Base-by-base conservation (phyloP, 2,888 invertebrate species). In the Caenorhabditis angaria region DNA sequence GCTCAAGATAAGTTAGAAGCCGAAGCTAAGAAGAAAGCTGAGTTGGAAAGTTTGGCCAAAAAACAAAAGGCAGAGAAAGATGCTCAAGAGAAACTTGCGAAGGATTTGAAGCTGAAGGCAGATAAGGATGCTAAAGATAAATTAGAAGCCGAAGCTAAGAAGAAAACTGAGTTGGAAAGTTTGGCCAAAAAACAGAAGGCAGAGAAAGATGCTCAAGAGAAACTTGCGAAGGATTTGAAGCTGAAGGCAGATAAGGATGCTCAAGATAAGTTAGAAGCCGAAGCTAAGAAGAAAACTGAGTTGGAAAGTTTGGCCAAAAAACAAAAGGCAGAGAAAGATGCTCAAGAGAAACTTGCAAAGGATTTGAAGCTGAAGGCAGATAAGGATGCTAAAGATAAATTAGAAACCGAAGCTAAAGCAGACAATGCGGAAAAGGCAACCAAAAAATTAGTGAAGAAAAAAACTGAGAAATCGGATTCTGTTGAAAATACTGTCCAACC, bases 1-100 rank as follows among this genome's bases (percentile, higher is more conserved):
- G 55, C 55, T 56, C 47, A 59, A 12, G 56, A 27, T 5, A 56
- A 56, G 22, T n/a, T n/a, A n/a, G 56, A 27, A 14, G 61, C 62
- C 27, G 56, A 73, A 27, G 66, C 51, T 35, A 69, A 66, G 55
- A 65, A 65, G 14, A 48, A 41, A 24, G 72, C 55, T 5, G 50
- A 71, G 18, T 54, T 67, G 62, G 63, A 76, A n/a, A n/a, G n/a
- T n/a, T n/a, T n/a, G 64, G 20, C n/a, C 29, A 56, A 56, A 20
- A 56, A 56, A 32, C 32, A 56, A 6, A 28, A 70, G 29, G 50
- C 70, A 14, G 50, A 71, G 56, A 70, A 70, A 59, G 54, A 70
- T 51, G 61, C 61, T 10, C 63, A 70, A 18, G 35, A 63, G 63
- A 32, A 35, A 53, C n/a, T 48, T 5, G 24, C 22, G n/a, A n/a